phyloP scores from a whole-genome alignment of 2,797 vertebrate genomes.

The Alcedo quadribrachys region DNA sequence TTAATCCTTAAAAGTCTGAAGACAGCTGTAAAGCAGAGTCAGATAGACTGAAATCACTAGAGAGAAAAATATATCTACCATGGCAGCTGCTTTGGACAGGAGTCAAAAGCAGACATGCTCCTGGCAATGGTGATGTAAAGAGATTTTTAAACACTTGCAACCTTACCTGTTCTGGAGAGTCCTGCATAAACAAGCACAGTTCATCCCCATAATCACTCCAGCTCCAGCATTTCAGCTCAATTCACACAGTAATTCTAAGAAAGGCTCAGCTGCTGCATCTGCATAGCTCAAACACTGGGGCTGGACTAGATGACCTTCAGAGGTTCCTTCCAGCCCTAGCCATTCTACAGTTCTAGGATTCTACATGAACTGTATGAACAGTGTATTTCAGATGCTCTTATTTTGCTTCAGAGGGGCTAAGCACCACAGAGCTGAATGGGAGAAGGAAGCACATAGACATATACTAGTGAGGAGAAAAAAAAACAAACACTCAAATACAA shows the following conservation, averaged over 20 bases:
- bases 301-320: too few species aligned
- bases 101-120: not conserved
- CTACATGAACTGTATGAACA: not conserved
- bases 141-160: not conserved
- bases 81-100: not conserved
- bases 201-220: not conserved
- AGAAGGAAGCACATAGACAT: not conserved
- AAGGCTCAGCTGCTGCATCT: not conserved
- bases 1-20: not conserved
- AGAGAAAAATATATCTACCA: not conserved
- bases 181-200: not conserved
- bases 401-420: not conserved
- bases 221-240: not conserved
- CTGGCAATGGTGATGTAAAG: not conserved
- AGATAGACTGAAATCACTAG: not conserved
- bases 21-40: not conserved
- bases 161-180: not conserved
- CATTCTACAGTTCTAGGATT: not conserved
- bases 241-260: not conserved
- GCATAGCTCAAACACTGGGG: not conserved
- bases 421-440: not conserved
- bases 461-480: not conserved
- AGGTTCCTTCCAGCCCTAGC: too few species aligned
- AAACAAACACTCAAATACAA: not conserved
- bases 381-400: not conserved